Evolutionary conservation across 2,113 vertebrate genomes (phyloP).

Genomic region (Galbula dea): DNA sequence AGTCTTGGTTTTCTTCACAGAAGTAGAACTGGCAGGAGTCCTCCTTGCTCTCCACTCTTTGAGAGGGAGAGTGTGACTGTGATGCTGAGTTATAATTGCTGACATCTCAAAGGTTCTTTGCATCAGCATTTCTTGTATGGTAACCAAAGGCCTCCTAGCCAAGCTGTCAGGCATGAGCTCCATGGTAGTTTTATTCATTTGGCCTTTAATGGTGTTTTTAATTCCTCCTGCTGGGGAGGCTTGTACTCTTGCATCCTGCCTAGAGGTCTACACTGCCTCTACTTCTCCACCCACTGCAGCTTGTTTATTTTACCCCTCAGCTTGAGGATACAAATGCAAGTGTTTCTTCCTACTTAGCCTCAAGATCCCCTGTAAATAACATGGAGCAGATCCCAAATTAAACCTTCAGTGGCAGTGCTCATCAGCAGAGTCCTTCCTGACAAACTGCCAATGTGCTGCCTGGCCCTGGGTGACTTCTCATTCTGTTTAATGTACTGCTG

Average conservation of each 20-base stretch:
- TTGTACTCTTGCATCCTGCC: not conserved
- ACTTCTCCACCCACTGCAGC: not conserved
- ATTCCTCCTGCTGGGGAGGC: not conserved
- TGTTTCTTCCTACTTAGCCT: not conserved
- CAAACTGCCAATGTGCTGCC: not conserved
- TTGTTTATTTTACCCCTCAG: not conserved
- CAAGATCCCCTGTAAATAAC: not conserved
- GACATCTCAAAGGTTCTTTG: not conserved
- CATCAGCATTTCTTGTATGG: not conserved
- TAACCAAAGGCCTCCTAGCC: not conserved
- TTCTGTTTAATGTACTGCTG: not conserved
- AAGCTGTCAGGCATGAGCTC: not conserved
- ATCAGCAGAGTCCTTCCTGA: not conserved
- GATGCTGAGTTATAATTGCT: not conserved
- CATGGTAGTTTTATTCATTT: not conserved
- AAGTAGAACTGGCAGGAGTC: not conserved
- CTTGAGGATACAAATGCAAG: not conserved
- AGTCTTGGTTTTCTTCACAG: not conserved
- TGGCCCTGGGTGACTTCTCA: not conserved
- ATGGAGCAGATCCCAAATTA: not conserved
- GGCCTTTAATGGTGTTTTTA: not conserved
- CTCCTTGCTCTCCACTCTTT: not conserved
- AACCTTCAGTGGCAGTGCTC: not conserved
- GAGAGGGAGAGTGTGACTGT: not conserved
- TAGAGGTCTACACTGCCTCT: not conserved